phyloP scores from a whole-genome alignment of 2,888 invertebrate species.

The Chrysolina haemoptera region DNA sequence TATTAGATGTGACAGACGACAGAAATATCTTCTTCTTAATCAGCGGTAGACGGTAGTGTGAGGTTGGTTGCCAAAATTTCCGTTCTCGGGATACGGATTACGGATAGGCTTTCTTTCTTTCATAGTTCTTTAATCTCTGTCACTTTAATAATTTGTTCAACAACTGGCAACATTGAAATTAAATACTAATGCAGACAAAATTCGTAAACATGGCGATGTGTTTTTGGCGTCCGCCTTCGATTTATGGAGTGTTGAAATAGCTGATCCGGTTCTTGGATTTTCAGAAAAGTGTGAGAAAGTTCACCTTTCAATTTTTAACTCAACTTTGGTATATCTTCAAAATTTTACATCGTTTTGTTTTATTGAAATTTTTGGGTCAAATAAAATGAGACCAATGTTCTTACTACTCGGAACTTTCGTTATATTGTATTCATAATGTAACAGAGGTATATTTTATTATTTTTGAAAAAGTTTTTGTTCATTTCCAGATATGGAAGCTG shows the following conservation, averaged over 20 bases:
- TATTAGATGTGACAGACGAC: too few relatives aligned
- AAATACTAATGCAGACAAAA: not conserved
- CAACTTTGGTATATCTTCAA: not conserved
- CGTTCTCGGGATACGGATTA: too few relatives aligned
- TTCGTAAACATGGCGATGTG: conserved; percentile 68
- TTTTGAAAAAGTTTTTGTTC: not conserved
- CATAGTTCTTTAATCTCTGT: too few relatives aligned
- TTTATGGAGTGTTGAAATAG: conserved; percentile 40
- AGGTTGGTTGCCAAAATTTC: too few relatives aligned
- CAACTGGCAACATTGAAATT: conserved; percentile 17
- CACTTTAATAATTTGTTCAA: not conserved
- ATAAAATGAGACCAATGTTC: not conserved
- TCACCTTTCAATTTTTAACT: conserved; percentile 5
- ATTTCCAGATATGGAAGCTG: conserved; percentile 51
- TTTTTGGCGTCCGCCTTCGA: conserved; percentile 64
- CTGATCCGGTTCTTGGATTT: conserved; percentile 1
- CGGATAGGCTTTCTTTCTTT: too few relatives aligned
- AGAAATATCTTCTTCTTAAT: too few relatives aligned
- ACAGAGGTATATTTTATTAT: too few relatives aligned
- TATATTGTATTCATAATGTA: too few relatives aligned
- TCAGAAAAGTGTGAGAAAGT: not conserved
- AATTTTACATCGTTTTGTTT: not conserved
- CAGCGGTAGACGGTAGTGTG: too few relatives aligned
- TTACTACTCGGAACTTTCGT: not conserved
- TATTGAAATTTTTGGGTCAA: conserved; percentile 18